Conservation (phyloP, 2,797 vertebrate species). For the Poecilia gillii region DNA sequence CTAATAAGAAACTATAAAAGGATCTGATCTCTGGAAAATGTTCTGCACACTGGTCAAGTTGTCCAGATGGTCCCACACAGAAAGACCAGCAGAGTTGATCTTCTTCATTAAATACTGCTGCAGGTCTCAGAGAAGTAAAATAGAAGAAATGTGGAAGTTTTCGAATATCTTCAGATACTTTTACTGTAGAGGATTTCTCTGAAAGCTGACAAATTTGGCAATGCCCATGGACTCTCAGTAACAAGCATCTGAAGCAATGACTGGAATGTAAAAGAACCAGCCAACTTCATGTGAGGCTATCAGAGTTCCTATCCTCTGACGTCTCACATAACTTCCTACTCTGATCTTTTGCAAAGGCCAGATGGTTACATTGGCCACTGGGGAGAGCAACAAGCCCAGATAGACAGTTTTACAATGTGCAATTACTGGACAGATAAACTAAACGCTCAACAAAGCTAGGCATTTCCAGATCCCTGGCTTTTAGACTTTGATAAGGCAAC, state of each 20-base stretch:
- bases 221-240: slow-evolving; percentile 24
- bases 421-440: slow-evolving; percentile 79
- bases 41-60: not conserved
- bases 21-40: not conserved
- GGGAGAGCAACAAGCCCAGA: slow-evolving; percentile 71
- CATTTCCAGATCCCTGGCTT: slow-evolving; percentile 71
- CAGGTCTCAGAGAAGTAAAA: not conserved
- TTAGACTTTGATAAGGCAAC: slow-evolving; percentile 72
- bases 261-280: slow-evolving; percentile 52
- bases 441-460: slow-evolving; percentile 76
- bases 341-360: slow-evolving; percentile 77
- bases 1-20: not conserved
- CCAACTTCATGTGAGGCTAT: slow-evolving; percentile 67
- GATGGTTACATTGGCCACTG: slow-evolving; percentile 78
- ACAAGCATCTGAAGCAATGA: slow-evolving; percentile 55
- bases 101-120: not conserved
- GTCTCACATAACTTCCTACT: slow-evolving; percentile 73
- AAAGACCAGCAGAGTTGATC: not conserved
- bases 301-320: slow-evolving; percentile 73
- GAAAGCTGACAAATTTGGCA: slow-evolving; percentile 23
- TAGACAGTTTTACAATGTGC: slow-evolving; percentile 78
- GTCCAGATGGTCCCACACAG: not conserved
- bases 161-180: not conserved
- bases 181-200: slow-evolving; percentile 9
- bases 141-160: slow-evolving; percentile 7